Conservation (phyloP, 2,797 vertebrate genomes). For the Margarornis squamiger region DNA sequence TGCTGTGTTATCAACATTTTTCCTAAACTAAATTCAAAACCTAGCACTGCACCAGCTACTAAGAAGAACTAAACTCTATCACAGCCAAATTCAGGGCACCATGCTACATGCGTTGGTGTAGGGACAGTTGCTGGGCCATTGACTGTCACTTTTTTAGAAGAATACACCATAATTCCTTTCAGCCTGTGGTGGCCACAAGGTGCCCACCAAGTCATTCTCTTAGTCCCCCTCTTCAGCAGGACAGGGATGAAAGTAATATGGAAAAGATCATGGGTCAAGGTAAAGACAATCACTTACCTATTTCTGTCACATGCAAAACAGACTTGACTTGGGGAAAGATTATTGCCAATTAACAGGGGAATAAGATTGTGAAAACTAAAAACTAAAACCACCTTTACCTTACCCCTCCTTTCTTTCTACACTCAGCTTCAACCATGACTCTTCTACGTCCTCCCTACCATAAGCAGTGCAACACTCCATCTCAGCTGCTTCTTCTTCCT, state of each 20-base stretch:
- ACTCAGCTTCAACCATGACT: background rate
- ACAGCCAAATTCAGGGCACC: background rate
- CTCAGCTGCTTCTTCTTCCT: background rate
- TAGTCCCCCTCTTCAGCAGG: background rate
- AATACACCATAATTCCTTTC: background rate
- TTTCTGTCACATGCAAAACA: background rate
- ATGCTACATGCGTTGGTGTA: rapidly evolving
- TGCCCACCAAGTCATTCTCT: background rate
- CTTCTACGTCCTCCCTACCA: background rate
- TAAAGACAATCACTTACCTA: background rate
- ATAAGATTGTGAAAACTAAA: background rate
- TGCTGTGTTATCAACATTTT: background rate
- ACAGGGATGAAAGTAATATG: background rate
- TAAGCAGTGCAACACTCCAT: background rate
- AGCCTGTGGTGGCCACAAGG: background rate
- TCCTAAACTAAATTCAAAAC: background rate
- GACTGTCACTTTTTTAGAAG: background rate
- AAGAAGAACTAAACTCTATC: background rate
- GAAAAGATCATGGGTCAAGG: background rate
- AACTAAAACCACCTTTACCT: background rate
- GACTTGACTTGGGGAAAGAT: background rate
- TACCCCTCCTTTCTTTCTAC: background rate
- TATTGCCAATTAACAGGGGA: background rate
- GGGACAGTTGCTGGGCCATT: background rate
- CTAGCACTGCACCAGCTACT: background rate